Conservation (phyloP, 2,888 invertebrate species). For the Tipula helvola region DNA sequence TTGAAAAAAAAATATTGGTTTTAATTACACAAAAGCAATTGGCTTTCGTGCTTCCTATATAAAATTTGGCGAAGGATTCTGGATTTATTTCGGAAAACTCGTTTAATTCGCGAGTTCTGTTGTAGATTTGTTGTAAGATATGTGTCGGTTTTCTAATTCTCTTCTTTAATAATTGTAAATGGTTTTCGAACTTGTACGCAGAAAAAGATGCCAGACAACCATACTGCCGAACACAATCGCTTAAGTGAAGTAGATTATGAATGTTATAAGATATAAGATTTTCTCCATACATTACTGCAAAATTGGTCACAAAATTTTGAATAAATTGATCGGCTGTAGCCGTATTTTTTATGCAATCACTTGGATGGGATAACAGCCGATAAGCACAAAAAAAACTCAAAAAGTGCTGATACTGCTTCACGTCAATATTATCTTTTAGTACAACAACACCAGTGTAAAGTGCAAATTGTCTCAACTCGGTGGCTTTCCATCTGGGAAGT, state of each 20-base stretch:
- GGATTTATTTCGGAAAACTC: too few relatives aligned
- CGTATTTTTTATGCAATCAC: background rate
- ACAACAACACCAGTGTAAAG: background rate
- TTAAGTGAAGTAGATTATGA: background rate
- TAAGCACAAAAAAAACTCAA: background rate
- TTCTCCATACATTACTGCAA: background rate
- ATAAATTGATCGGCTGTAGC: background rate
- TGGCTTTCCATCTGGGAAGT: background rate
- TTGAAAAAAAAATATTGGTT: too few relatives aligned
- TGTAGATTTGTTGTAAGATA: background rate
- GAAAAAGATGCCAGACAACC: background rate
- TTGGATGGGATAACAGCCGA: background rate
- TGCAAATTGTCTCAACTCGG: background rate
- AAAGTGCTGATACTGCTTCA: background rate
- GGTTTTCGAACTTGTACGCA: background rate
- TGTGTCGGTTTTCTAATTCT: too few relatives aligned
- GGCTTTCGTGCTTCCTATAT: too few relatives aligned
- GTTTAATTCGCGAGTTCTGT: too few relatives aligned
- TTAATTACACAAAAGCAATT: too few relatives aligned
- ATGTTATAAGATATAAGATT: background rate
- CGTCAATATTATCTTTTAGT: background rate
- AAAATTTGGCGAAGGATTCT: too few relatives aligned
- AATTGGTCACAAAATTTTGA: background rate
- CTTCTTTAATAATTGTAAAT: too few relatives aligned
- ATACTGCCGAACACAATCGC: background rate